Evolutionary conservation across 2,888 invertebrate genomes (phyloP), one percentile per base, ranked within the genome.

Genomic region (Xanthia icteritia): DNA sequence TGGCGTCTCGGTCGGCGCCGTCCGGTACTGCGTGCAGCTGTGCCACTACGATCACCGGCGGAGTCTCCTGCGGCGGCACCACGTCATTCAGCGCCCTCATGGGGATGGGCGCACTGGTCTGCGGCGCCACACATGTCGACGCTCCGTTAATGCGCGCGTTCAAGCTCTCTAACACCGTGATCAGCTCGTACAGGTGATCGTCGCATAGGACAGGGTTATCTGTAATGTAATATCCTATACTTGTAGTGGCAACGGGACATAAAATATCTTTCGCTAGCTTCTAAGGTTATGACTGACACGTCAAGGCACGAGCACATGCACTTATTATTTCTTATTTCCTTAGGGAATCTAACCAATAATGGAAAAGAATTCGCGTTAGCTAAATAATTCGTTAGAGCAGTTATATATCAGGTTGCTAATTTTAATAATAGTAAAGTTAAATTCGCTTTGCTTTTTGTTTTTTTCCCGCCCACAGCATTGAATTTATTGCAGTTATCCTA

Each of bases 151-250:
- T 97, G 79, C 98, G 97, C 3, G 98, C 98, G 90, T 98, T 98
- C 91, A 98, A 97, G 54, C 97, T 97, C 91, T 98, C 97, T 95
- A 98, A 97, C 76, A 97, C 97, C 0, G 97, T 97, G 85, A 97
- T 97, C 85, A 98, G 96, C 93, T 98, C 98, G 84, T 97, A 97
- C 77, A 98, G 94, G 17, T 97, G 97, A 75, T 98, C 97, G 92
- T 98, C 98, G 92, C 98, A 98, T 85, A 98, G 94, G 77, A 98
- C 98, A 70, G 98, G 98, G 94, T 98, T 98, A 92, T 98, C 98
- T 98, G 97, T 1, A 97, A 97, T 58, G 56, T 39, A 86, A 85
- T 79, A 65, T 80, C 73, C 83, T 78, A 87, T 75, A 85, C 73
- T 87, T 87, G 72, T 73, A 68, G 54, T 63, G 51, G 60, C 69